These are phyloP conservation scores for Selenia dentaria DNA, from an alignment of 2,888 invertebrate genomes.

Conservation along the genomic window DNA sequence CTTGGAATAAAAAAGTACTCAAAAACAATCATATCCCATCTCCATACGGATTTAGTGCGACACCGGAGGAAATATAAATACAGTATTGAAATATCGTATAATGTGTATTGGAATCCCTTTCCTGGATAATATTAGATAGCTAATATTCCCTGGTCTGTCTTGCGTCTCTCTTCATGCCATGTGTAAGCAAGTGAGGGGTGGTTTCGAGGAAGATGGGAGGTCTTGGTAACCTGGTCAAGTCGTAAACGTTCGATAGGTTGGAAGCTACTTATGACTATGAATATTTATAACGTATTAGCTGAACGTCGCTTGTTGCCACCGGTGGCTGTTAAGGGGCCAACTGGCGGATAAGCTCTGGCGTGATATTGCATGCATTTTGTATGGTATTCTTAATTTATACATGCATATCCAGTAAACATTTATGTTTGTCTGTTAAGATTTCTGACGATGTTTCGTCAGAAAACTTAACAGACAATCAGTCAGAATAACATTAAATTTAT, in stretches of 20 bases:
- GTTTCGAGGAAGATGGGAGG: constrained; percentile 31
- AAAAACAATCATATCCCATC: constrained; percentile 47
- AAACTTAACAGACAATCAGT: too few species aligned
- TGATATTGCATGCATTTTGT: not conserved
- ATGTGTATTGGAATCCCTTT: constrained; percentile 73
- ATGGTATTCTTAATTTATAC: too few species aligned
- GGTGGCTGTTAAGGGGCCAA: constrained; percentile 58
- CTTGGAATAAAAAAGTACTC: constrained; percentile 14
- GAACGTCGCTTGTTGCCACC: constrained; percentile 65
- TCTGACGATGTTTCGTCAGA: too few species aligned
- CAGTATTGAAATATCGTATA: constrained; percentile 77
- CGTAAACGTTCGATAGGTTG: constrained; percentile 74
- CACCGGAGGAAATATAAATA: constrained; percentile 74
- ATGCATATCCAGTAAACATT: too few species aligned
- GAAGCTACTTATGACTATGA: constrained; percentile 80
- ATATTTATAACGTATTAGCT: constrained; percentile 81
- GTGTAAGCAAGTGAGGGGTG: constrained; percentile 21
- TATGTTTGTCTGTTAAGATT: too few species aligned
- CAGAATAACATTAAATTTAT: too few species aligned
- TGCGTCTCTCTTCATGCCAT: constrained; percentile 18
- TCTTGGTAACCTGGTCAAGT: constrained; percentile 45
- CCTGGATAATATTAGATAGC: constrained; percentile 54
- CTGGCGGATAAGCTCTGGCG: constrained; percentile 19
- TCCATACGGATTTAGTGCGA: constrained; percentile 54
- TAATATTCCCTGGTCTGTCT: constrained; percentile 42